Base-by-base conservation (phyloP, 2,888 invertebrate species). In the Scaptomyza parva region DNA sequence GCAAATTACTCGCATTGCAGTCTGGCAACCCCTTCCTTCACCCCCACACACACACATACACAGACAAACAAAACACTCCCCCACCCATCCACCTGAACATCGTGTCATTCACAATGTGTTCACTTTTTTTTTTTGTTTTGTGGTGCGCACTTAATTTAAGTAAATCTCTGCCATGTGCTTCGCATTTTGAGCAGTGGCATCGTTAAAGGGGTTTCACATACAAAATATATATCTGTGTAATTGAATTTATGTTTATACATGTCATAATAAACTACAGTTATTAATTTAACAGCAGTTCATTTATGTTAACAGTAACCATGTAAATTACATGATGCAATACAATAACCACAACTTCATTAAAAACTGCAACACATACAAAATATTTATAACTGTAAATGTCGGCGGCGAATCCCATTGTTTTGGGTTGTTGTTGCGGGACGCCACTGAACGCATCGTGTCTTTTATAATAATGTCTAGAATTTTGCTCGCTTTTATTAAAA, bases 1-100 rank as follows among this genome's bases (percentile, higher is more conserved):
- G 72, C 72, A 78, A 88, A 88, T 82, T 84, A 78, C 78, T 83
- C 61, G 62, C 66, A 65, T 63, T 30, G 68, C 65, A 45, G 62
- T 62, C 67, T 55, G 58, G 54, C 67, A 64, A 53, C 63, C 44
- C 59, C 45, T 2, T 7, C 17, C 28, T 8, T 18, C 47, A 30
- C 17, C 17, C 35, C 18, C 22, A 12, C 24, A 40, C 30, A 18
- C 26, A 28, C 11, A 3, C 26, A 44, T 26, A 11, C 18, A 5
- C 9, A 12, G 35, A 59, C 14, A 39, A 6, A 37, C 64, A 11
- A 17, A 39, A 37, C 35, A 18, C 28, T 3, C 8, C 35, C 39
- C 39, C 58, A 33, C 24, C 40, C 22, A 33, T 14, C 14, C 52
- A 57, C 28, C 39, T 39, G 24, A 18, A 37, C 26, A 37, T 54